Percentiles rank a stretch among this genome's conserved stretches.
These are phyloP conservation scores for Popillia japonica DNA, from an alignment of 1,140 invertebrate species.

Conservation along the genomic window DNA sequence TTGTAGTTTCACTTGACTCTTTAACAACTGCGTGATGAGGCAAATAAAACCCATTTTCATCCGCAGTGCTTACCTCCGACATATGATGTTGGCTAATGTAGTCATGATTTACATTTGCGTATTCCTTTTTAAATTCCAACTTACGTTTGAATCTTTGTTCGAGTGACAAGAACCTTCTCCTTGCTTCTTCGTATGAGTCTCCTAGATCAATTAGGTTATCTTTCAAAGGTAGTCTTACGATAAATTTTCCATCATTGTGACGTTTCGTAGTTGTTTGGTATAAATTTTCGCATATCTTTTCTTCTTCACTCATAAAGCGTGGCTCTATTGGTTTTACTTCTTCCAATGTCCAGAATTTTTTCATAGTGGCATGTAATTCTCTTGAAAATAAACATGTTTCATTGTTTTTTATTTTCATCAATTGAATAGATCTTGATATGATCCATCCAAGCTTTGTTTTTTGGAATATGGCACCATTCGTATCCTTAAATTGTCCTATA, in stretches of 20 bases:
- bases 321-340: background rate
- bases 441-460: conserved; percentile 51
- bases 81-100: conserved; percentile 3
- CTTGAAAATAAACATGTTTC: background rate
- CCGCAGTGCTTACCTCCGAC: background rate
- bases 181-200: background rate
- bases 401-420: background rate
- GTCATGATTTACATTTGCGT: conserved; percentile 1
- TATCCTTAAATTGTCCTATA: conserved; percentile 45
- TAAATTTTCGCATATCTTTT: conserved; percentile 19
- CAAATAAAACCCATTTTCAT: background rate
- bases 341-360: conserved; percentile 32
- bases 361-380: background rate
- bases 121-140: background rate
- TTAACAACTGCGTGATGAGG: conserved; percentile 38
- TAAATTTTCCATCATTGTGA: background rate
- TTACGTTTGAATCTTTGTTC: background rate
- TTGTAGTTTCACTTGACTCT: background rate
- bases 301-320: too few relatives aligned
- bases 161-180: background rate
- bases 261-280: background rate
- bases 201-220: conserved; percentile 15
- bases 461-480: conserved; percentile 42
- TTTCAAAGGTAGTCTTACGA: conserved; percentile 12
- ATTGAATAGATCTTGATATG: conserved; percentile 40